These are phyloP conservation scores for Hyperoplus immaculatus DNA, from an alignment of 2,797 vertebrate species.

Conservation along the genomic window DNA sequence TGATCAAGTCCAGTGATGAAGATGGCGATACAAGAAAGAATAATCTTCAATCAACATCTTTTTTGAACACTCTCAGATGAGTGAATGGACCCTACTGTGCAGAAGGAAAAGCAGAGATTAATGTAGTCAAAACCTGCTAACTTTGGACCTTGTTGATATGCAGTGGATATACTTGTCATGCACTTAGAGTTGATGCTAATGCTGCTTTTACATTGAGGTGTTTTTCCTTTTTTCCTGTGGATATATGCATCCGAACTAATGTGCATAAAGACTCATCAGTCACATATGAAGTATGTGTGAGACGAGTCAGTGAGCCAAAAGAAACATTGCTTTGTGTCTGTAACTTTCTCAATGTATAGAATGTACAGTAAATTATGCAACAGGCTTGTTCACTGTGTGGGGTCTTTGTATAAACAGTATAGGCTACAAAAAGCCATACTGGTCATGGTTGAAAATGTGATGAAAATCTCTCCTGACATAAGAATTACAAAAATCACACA, in stretches of 20 bases:
- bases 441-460: constrained; percentile 11
- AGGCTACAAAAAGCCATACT: background rate
- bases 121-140: background rate
- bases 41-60: constrained; percentile 9
- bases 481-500: background rate
- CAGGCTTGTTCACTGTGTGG: constrained; percentile 19
- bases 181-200: background rate
- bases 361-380: constrained; percentile 16
- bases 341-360: background rate
- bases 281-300: background rate
- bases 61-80: constrained; percentile 39
- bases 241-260: constrained; percentile 4
- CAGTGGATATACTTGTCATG: background rate
- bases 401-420: constrained; percentile 29
- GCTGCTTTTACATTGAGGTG: background rate
- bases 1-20: constrained; percentile 5
- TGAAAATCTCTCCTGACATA: background rate
- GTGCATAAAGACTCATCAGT: constrained; percentile 1
- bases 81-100: background rate
- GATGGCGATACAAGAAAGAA: constrained; percentile 34
- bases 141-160: background rate
- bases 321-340: constrained; percentile 18
- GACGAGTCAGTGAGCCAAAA: constrained; percentile 9
- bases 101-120: constrained; percentile 4
- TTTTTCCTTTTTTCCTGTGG: background rate